Evolutionary conservation across 2,113 vertebrate genomes (phyloP).

Genomic region (Bubo blakistoni): DNA sequence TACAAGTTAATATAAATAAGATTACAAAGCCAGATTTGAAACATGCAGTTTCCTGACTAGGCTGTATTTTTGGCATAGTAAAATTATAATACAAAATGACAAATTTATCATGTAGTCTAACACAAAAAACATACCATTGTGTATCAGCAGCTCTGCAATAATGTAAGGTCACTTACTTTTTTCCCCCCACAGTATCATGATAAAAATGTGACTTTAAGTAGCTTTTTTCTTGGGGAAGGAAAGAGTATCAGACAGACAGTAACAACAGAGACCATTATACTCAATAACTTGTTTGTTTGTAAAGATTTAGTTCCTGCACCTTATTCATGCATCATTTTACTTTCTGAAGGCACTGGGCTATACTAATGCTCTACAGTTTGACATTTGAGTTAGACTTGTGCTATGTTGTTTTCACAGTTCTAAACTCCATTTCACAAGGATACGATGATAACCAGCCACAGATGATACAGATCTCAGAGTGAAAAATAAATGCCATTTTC

Average conservation of each 20-base stretch:
- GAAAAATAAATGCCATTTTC: neutral
- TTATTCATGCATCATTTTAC: neutral
- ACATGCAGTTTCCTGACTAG: neutral
- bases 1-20: conserved; percentile 1
- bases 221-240: neutral
- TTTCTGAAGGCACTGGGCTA: neutral
- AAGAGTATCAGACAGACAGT: no score
- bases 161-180: neutral
- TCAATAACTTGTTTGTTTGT: neutral
- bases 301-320: neutral
- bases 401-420: neutral
- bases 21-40: neutral
- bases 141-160: neutral
- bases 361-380: no score
- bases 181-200: neutral
- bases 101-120: neutral
- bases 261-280: neutral
- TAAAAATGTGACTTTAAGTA: neutral
- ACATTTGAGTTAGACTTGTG: neutral
- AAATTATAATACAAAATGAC: neutral
- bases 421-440: neutral
- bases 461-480: neutral
- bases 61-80: neutral
- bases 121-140: neutral
- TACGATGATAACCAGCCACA: neutral